Evolutionary conservation across 1,140 invertebrate genomes (phyloP).

Genomic region (Zaprionus camerounensis): DNA sequence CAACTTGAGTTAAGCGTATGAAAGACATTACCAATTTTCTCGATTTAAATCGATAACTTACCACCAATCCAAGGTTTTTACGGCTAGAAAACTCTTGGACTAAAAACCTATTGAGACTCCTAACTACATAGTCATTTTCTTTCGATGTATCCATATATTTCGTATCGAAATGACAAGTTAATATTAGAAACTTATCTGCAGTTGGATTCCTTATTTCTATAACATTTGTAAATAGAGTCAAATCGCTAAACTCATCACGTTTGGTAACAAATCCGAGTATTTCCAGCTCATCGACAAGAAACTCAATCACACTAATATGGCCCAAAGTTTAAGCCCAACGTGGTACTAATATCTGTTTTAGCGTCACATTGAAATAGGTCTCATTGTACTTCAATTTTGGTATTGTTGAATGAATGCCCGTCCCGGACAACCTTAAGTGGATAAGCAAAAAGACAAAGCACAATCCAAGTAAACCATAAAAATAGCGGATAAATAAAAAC

Average conservation of each 20-base stretch:
- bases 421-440: background rate
- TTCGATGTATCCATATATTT: slow-evolving; percentile 4
- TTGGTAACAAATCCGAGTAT: background rate
- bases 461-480: background rate
- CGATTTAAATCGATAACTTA: background rate
- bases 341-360: slow-evolving; percentile 89
- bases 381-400: slow-evolving; percentile 81
- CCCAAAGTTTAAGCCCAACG: slow-evolving; percentile 89
- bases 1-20: slow-evolving; percentile 4
- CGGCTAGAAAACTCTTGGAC: background rate
- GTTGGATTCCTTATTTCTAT: slow-evolving; percentile 16
- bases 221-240: slow-evolving; percentile 5
- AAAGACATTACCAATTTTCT: background rate
- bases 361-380: slow-evolving; percentile 86
- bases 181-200: slow-evolving; percentile 22
- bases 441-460: background rate
- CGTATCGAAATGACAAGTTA: slow-evolving; percentile 39
- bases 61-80: slow-evolving; percentile 26
- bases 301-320: slow-evolving; percentile 89
- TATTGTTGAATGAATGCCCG: background rate
- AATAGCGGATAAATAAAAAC: background rate
- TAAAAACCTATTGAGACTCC: slow-evolving; percentile 14
- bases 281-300: slow-evolving; percentile 78
- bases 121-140: slow-evolving; percentile 6
- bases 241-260: slow-evolving; percentile 2